Base-by-base conservation (phyloP, 2,113 vertebrate species). In the Laterallus jamaicensis region DNA sequence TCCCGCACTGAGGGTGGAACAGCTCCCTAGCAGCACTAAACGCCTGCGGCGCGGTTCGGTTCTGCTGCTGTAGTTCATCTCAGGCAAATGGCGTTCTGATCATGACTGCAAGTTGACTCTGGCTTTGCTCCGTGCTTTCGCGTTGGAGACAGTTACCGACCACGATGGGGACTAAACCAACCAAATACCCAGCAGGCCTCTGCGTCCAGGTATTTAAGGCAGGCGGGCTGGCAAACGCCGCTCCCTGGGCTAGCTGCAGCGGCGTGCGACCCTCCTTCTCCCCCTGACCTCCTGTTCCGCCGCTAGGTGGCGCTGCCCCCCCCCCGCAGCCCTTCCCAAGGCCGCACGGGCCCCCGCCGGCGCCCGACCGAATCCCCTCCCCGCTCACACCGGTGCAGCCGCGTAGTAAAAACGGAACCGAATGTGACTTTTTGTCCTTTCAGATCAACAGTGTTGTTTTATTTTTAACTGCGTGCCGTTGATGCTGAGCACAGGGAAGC, bases 271-370 rank as follows among this genome's bases (percentile, higher is more conserved):
- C 74, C 31, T 9, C 74, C 31, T 31, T 12, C 37, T 18, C 54
- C 73, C 75, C 67, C 16, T 17, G 66, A 16, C 17, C 56, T 50
- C 6, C 10, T 54, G 76, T 20, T 20, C 69, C 81, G 5, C 88
- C 96, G 86, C 95, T 92, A 97, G 96, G 86, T 96, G 96, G 95
- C 92, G 96, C 94, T 86, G 50, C 96, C 95, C 96, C 94, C 88
- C 24, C 88, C 76, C 83, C 86, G 50, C 8, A 9, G 86, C 93
- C 68, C 58, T 85, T 50, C 7, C 18, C 18, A 88, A 88, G 10
- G 1, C 37, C 35, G 19, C n/a, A 58, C 15, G 42, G 62, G 20
- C 25, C 1, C 42, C 10, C 39, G 18, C 20, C 81, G 54, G 6
- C 22, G 4, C 37, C 20, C 40, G 42, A 3, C 58, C 10, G 44